Percentiles rank a stretch among this genome's conserved stretches.
Conservation (phyloP, 1,140 invertebrate species). For the Drosophila sechellia region DNA sequence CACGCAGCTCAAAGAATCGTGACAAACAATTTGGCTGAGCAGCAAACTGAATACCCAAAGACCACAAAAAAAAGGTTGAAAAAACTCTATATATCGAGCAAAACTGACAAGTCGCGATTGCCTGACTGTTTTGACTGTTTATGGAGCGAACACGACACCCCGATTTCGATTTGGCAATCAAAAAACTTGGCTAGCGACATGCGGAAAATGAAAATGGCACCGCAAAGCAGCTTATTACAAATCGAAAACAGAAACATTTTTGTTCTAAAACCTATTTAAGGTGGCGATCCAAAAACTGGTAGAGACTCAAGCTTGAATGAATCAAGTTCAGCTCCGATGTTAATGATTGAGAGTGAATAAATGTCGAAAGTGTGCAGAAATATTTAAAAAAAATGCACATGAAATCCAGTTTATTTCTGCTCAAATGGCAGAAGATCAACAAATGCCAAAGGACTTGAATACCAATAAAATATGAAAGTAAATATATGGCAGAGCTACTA, state of each 20-base stretch:
- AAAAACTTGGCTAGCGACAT: slow-evolving; percentile 40
- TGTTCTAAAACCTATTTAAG: slow-evolving; percentile 24
- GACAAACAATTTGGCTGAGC: slow-evolving; percentile 66
- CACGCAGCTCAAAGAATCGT: slow-evolving; percentile 64
- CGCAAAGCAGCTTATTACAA: slow-evolving; percentile 38
- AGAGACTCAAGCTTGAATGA: slow-evolving; percentile 10
- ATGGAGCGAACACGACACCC: slow-evolving; percentile 52
- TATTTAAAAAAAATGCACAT: neutral
- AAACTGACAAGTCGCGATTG: slow-evolving; percentile 26
- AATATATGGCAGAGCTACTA: too few species aligned
- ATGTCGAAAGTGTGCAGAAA: slow-evolving; percentile 12
- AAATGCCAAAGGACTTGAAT: neutral
- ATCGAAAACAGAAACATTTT: slow-evolving; percentile 21
- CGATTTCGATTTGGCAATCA: slow-evolving; percentile 52
- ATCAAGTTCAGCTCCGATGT: slow-evolving; percentile 3
- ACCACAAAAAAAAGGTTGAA: neutral
- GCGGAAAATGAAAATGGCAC: slow-evolving; percentile 47
- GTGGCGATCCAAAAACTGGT: slow-evolving; percentile 31
- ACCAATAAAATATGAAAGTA: too few species aligned
- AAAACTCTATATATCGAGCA: slow-evolving; percentile 20
- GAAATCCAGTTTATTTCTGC: neutral
- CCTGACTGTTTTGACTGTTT: slow-evolving; percentile 46
- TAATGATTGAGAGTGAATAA: slow-evolving; percentile 7
- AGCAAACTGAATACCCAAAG: slow-evolving; percentile 3
- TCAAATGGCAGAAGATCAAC: neutral